These are phyloP conservation scores for Planococcus citri DNA, from an alignment of 1,140 invertebrate genomes.

Conservation along the genomic window DNA sequence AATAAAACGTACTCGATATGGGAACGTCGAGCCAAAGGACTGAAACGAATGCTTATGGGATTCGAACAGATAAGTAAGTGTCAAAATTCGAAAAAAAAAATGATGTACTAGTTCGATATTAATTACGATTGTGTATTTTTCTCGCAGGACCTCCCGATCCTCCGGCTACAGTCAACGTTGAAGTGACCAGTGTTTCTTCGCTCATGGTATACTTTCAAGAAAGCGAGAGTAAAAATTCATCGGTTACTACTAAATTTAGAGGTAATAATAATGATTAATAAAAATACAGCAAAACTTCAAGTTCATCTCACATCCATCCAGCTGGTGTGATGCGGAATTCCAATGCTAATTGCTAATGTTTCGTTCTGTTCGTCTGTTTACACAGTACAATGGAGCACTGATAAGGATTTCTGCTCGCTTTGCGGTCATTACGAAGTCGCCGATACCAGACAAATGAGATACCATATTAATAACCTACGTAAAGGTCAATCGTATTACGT, in stretches of 20 bases:
- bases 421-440: constrained; percentile 39
- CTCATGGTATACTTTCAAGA: constrained; percentile 62
- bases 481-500: constrained; percentile 78
- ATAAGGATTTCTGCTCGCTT: not conserved
- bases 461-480: constrained; percentile 38
- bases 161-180: constrained; percentile 59
- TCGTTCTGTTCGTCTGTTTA: not conserved
- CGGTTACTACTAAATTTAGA: constrained; percentile 81
- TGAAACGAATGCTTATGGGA: constrained; percentile 57
- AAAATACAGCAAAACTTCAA: not conserved
- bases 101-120: too few species aligned
- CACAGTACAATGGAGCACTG: not conserved
- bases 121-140: too few species aligned
- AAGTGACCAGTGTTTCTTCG: constrained; percentile 67
- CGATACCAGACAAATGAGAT: constrained; percentile 42
- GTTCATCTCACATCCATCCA: not conserved
- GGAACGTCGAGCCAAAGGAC: constrained; percentile 67
- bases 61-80: constrained; percentile 53
- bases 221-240: constrained; percentile 47
- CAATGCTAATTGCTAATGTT: not conserved
- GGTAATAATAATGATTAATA: constrained; percentile 46
- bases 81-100: constrained; percentile 8
- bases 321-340: not conserved
- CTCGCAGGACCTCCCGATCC: constrained; percentile 58
- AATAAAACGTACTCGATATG: constrained; percentile 73